Base-by-base conservation (phyloP, 1,140 invertebrate species). In the Aphelenchoides fujianensis region DNA sequence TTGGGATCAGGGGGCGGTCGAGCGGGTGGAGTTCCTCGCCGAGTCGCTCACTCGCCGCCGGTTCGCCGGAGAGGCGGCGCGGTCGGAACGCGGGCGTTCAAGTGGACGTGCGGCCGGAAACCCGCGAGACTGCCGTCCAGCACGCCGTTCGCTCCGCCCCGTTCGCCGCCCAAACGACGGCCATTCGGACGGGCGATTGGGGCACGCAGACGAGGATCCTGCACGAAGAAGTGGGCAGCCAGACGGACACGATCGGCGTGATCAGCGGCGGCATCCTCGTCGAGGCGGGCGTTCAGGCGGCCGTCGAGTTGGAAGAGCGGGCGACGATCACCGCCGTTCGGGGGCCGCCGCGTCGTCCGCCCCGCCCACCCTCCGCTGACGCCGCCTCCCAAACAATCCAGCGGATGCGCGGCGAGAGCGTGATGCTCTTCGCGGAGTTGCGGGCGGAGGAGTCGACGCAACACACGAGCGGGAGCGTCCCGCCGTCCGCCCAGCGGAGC, bases 391-490 rank as follows among this genome's bases (percentile, higher is more conserved):
- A 48, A 48, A 48, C 41, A 48, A 48, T 48, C 23, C 41, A 48
- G 23, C 12, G 23, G 23, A 48, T 48, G 41, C 41, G 41, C 41
- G 41, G 41, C 23, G 41, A 48, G 23, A 48, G 23, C 41, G 41
- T 48, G 41, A 48, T 23, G 41, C 41, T 48, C 23, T 59, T 59
- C 19, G 55, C 55, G 27, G 55, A 59, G 23, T 23, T 59, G 19
- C 41, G 41, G 12, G 41, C 41, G 12, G 41, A 48, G 23, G 41
- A 48, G 41, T 23, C 12, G 23, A 12, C 12, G 12, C 41, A 48
- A 48, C 12, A 48, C 12, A 48, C 41, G 41, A 16, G 12, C 12
- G 12, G 23, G 41, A 48, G 23, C 41, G 41, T 23, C 12, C 41
- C 12, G 41, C 41, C 23, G 23, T 48, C 23, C 23, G 41, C 12